Base-by-base conservation (phyloP, 2,888 invertebrate species). In the Chelonus formosanus region DNA sequence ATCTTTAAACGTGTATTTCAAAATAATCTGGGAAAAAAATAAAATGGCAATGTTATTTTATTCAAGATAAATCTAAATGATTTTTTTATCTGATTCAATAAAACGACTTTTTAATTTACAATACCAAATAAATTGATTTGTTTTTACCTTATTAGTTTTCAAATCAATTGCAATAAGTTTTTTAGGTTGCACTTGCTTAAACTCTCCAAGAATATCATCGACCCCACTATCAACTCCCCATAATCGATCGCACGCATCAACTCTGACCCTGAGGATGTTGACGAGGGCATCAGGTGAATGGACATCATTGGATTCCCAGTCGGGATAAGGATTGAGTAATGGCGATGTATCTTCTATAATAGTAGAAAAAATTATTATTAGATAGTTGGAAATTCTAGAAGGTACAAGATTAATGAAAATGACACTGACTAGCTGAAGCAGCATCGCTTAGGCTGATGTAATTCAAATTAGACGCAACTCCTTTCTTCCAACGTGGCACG, bases 191-290 rank as follows among this genome's bases (percentile, higher is more conserved):
- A 84, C 71, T 34, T 78, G 69, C 10, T 75, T 77, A 5, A 71
- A 76, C 77, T 85, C 84, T 78, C 92, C 93, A 59, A 89, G 84
- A 82, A 93, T 91, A 79, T 93, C 92, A 50, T 91, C 90, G 45
- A 92, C 83, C 62, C 93, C 94, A 0, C 92, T 90, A 78, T 94
- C 94, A 84, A 94, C 87, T 4, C 92, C 90, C 94, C 94, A 94
- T 5, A 94, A 86, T 53, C 94, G 88, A 80, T 93, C 92, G 75
- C 94, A 94, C 4, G 86, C 86, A 79, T 94, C 94, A 0, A 91
- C 89, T 71, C 87, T 88, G 32, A 92, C 85, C 68, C 94, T 88
- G 83, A 93, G 93, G 3, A 91, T 91, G 3, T 91, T 93, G 59
- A 92, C 85, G 52, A 92, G 88, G 0, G 89, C 88, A 63, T 87